Base-by-base conservation (phyloP, 2,113 vertebrate genomes). In the Cyanoderma ruficeps region DNA sequence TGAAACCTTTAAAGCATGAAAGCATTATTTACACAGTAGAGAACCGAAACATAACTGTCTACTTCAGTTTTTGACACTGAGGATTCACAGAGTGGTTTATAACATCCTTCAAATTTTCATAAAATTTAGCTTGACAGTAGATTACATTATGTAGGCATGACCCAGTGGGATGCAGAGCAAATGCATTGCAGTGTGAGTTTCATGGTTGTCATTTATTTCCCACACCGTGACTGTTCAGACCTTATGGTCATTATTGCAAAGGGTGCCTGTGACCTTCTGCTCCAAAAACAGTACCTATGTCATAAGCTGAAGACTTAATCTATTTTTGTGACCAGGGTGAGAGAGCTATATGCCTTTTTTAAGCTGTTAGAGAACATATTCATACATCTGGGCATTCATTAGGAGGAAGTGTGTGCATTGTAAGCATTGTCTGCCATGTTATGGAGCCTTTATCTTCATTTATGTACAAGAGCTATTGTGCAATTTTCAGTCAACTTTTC, bases 271-370 rank as follows among this genome's bases (percentile, higher is more conserved):
- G 89, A 88, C 76, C 67, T 93, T 77, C 67, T 93, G 63, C 88
- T 95, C 75, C 90, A 90, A 86, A 96, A 85, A 0, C 81, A 95
- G 87, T 76, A 53, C 57, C 16, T 20, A 1, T 89, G 83, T 92
- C 80, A 57, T 80, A 74, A 67, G 35, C 39, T 88, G 82, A 96
- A 90, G 67, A 77, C 82, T 91, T 89, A 79, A 90, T 82, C 76
- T 90, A 20, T 83, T 94, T 97, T 70, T 95, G 31, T 52, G 68
- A 6, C 13, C 18, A 41, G 64, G 13, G 8, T 64, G 47, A 47
- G 63, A 63, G 75, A 83, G 44, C 33, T 86, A 9, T 44, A n/a
- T 70, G 65, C 8, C 47, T 49, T 63, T 94, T 88, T 80, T 83
- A 70, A 83, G 64, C 63, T 75, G 35, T 47, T 68, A 21, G 52